These are phyloP conservation scores for Xenopus laevis DNA, from an alignment of 2,113 vertebrate species.

Conservation along the genomic window DNA sequence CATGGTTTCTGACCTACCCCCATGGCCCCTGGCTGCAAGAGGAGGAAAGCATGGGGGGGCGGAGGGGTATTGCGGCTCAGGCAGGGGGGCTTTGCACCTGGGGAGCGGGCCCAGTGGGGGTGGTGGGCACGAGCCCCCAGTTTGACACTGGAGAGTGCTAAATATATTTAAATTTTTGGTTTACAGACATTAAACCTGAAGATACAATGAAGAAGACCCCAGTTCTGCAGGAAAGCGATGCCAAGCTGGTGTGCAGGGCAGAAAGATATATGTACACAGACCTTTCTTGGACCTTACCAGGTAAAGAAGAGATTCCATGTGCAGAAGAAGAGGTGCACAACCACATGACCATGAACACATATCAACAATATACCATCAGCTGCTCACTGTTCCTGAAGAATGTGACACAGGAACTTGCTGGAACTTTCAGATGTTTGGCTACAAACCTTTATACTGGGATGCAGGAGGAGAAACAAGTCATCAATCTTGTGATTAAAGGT, in stretches of 20 bases:
- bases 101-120: too few species aligned
- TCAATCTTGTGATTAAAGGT: constrained; percentile 69
- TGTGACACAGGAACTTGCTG: constrained; percentile 59
- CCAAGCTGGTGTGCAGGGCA: constrained; percentile 70
- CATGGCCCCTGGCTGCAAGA: too few species aligned
- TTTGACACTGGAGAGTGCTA: too few species aligned
- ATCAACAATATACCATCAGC: constrained; percentile 66
- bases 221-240: constrained; percentile 63
- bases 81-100: too few species aligned
- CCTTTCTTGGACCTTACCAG: constrained; percentile 70
- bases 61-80: too few species aligned
- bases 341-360: constrained; percentile 35
- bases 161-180: not conserved
- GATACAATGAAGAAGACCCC: constrained; percentile 57
- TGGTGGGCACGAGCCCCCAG: too few species aligned
- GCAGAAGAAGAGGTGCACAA: constrained; percentile 51
- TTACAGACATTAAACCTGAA: constrained; percentile 47
- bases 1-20: too few species aligned
- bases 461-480: constrained; percentile 52
- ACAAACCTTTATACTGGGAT: constrained; percentile 54
- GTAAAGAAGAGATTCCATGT: not conserved
- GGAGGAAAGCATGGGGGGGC: too few species aligned
- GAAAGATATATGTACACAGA: constrained; percentile 74
- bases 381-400: constrained; percentile 66
- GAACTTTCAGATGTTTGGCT: constrained; percentile 71